Evolutionary conservation across 2,113 vertebrate genomes (phyloP).

Genomic region (Macrotus californicus): DNA sequence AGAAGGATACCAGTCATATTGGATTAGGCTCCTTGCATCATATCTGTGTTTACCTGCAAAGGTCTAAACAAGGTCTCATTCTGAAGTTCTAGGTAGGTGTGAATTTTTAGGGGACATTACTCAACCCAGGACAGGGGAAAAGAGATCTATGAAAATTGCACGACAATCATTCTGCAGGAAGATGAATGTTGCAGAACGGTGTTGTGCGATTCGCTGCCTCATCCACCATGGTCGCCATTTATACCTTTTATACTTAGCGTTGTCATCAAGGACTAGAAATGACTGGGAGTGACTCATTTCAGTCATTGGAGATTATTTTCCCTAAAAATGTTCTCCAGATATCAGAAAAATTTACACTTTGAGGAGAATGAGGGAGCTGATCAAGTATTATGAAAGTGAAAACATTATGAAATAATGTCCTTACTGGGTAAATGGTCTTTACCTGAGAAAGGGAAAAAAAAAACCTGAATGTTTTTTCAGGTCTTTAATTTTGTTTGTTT

Average conservation of each 20-base stretch:
- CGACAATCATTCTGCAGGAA: neutral
- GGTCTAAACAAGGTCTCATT: neutral
- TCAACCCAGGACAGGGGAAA: neutral
- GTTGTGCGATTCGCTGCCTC: neutral
- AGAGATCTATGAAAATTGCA: neutral
- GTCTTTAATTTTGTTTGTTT: slow-evolving; percentile 6
- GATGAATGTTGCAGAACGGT: neutral
- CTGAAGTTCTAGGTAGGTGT: neutral
- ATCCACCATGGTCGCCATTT: neutral
- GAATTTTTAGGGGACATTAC: neutral
- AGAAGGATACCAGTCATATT: neutral
- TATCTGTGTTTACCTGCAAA: neutral
- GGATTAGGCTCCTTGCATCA: neutral
- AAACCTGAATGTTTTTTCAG: neutral
- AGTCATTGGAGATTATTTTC: neutral
- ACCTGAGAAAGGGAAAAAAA: neutral
- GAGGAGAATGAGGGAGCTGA: neutral
- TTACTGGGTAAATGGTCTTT: neutral
- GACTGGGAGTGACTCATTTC: neutral
- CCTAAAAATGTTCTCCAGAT: neutral
- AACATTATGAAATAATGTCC: neutral
- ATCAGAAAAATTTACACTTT: neutral
- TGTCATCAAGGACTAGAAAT: neutral
- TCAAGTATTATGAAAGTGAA: neutral
- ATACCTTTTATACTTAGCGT: neutral